Evolutionary conservation across 1,140 invertebrate species (phyloP).

Genomic region (Phthorimaea operculella): DNA sequence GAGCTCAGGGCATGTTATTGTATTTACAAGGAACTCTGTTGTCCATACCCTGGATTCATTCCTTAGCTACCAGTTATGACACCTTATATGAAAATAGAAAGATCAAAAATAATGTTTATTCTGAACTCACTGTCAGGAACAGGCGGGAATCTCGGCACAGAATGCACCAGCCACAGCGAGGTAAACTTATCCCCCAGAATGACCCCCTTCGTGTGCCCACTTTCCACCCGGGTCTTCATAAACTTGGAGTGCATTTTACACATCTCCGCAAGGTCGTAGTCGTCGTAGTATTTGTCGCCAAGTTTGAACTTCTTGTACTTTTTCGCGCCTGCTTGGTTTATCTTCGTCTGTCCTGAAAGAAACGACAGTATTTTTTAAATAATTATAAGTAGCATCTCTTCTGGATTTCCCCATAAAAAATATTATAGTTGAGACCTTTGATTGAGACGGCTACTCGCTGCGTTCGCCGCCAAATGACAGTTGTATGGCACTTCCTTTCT

Average conservation of each 20-base stretch:
- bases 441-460: too few relatives aligned
- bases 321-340: conserved; percentile 19
- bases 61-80: too few relatives aligned
- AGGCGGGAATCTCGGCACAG: conserved; percentile 86
- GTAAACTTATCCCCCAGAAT: conserved; percentile 75
- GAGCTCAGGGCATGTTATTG: too few relatives aligned
- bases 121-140: conserved; percentile 62
- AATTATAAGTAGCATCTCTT: not conserved
- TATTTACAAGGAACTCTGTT: too few relatives aligned
- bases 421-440: too few relatives aligned
- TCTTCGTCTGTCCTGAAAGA: conserved; percentile 21
- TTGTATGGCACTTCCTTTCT: too few relatives aligned
- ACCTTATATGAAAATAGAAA: too few relatives aligned
- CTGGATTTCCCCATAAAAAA: not conserved
- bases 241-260: conserved; percentile 38
- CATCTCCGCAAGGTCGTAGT: conserved; percentile 59
- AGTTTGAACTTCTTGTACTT: conserved; percentile 59
- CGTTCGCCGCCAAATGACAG: too few relatives aligned
- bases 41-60: too few relatives aligned
- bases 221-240: conserved; percentile 51
- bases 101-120: too few relatives aligned
- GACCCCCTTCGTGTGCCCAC: conserved; percentile 89
- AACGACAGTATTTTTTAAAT: not conserved
- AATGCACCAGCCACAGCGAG: conserved; percentile 93
- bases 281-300: conserved; percentile 55